Base-by-base conservation (phyloP, 1,140 invertebrate species). In the Calephelis virginiensis region DNA sequence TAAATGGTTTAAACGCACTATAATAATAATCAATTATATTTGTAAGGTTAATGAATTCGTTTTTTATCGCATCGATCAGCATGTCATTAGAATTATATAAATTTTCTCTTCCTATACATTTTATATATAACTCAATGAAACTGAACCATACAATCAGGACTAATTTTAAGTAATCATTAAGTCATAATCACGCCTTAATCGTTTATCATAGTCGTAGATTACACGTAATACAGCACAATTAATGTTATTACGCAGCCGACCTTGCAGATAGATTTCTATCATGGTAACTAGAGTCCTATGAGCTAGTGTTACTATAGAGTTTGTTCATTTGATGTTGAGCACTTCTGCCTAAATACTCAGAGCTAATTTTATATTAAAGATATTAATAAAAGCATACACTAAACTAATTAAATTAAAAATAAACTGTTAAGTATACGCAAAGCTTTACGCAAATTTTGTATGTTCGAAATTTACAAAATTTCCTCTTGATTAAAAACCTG, bases 191-290 rank as follows among this genome's bases (percentile, higher is more conserved):
- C 48, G 12, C 53, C 53, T 68, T 74, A 75, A 75, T 76, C 70
- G 64, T 70, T 50, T 66, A 70, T 76, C 74, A 73, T 67, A 70
- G 28, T n/a, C 65, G 14, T 53, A 70, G 68, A 67, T 64, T 72
- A 71, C 68, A 71, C 45, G 72, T 75, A 76, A 74, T 72, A 70
- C 63, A 63, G 53, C 49, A 76, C 77, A 81, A 84, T 82, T 81
- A 81, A 77, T 78, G 72, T 79, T 76, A 82, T 81, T 80, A 80
- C 69, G 43, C 61, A 38, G 46, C 50, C 48, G 79, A 77, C 81
- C 82, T 85, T 85, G 75, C 38, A n/a, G 37, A 68, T 71, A 65
- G 82, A 81, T 83, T 81, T 81, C 81, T 85, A 83, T 85, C 79
- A 71, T 71, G 45, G 45, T 28, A 62, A 63, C 56, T 40, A 40